These are phyloP conservation scores for Monoplex corrugatus DNA, from an alignment of 2,888 invertebrate species.

Conservation along the genomic window DNA sequence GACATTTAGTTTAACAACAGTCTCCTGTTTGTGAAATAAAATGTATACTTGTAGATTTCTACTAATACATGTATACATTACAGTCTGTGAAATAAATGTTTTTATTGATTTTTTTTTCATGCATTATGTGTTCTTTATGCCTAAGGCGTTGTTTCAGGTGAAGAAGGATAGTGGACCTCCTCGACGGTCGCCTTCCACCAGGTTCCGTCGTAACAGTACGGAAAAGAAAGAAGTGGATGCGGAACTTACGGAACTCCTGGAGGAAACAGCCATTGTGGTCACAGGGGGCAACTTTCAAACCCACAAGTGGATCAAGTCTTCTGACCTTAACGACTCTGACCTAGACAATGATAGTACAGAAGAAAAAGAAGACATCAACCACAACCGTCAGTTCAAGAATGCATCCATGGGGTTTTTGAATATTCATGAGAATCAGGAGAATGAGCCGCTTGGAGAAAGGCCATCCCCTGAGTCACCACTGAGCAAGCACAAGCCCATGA, in stretches of 20 bases:
- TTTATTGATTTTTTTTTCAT: no score
- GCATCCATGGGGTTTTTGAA: slow-evolving; percentile 57
- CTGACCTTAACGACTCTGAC: slow-evolving; percentile 18
- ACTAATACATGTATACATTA: no score
- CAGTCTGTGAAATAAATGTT: no score
- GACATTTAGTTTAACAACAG: no score
- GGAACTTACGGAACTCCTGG: slow-evolving; percentile 48
- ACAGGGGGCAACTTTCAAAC: slow-evolving; percentile 35
- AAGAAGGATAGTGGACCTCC: slow-evolving; percentile 75
- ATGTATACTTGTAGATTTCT: no score
- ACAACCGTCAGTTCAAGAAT: slow-evolving; percentile 63
- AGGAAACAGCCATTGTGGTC: slow-evolving; percentile 52
- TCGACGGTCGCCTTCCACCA: slow-evolving; percentile 73
- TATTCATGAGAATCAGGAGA: slow-evolving; percentile 80
- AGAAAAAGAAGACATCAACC: slow-evolving; percentile 58
- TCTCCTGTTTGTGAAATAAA: no score
- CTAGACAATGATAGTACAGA: slow-evolving; percentile 43
- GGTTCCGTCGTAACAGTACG: slow-evolving; percentile 57
- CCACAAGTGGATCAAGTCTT: slow-evolving; percentile 33
- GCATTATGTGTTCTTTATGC: background rate
- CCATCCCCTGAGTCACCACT: slow-evolving; percentile 82
- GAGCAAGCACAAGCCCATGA: slow-evolving; percentile 72
- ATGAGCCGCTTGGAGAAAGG: background rate
- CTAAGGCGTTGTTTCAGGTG: slow-evolving; percentile 60
- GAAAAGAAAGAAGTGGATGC: slow-evolving; percentile 46